These are phyloP conservation scores for Cotesia glomerata DNA, from an alignment of 1,140 invertebrate species.

Conservation along the genomic window DNA sequence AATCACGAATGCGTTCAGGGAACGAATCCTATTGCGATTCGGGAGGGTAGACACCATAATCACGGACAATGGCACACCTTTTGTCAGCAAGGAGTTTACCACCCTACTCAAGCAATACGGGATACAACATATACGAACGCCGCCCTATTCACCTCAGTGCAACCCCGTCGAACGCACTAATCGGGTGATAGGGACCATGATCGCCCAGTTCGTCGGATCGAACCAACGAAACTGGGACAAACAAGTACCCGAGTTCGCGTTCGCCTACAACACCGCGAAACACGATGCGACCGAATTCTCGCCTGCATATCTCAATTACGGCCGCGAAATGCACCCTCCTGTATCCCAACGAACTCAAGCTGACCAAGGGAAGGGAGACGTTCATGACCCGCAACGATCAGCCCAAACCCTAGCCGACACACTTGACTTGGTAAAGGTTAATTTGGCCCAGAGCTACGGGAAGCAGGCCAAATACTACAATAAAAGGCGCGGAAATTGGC, in stretches of 20 bases:
- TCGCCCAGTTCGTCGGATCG: conserved; percentile 39
- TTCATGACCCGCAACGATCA: background rate
- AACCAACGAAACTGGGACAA: conserved; percentile 50
- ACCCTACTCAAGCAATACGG: conserved; percentile 34
- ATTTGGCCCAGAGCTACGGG: background rate
- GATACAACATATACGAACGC: background rate
- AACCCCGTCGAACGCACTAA: conserved; percentile 27
- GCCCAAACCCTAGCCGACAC: background rate
- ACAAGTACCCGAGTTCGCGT: conserved; percentile 42
- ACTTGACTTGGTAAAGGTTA: background rate
- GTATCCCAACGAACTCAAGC: background rate
- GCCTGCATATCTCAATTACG: conserved; percentile 21
- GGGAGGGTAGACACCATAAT: conserved; percentile 47
- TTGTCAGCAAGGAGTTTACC: conserved; percentile 40
- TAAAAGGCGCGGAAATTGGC: background rate
- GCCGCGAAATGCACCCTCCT: background rate
- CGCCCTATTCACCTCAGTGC: conserved; percentile 52
- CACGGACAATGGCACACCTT: conserved; percentile 58
- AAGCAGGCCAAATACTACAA: background rate
- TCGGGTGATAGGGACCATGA: conserved; percentile 22
- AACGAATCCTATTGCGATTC: conserved; percentile 42
- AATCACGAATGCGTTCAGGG: conserved; percentile 36
- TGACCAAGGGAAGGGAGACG: background rate
- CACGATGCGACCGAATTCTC: background rate
- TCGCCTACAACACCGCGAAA: conserved; percentile 35